phyloP scores from a whole-genome alignment of 2,113 vertebrate species.

The Pandion haliaetus region DNA sequence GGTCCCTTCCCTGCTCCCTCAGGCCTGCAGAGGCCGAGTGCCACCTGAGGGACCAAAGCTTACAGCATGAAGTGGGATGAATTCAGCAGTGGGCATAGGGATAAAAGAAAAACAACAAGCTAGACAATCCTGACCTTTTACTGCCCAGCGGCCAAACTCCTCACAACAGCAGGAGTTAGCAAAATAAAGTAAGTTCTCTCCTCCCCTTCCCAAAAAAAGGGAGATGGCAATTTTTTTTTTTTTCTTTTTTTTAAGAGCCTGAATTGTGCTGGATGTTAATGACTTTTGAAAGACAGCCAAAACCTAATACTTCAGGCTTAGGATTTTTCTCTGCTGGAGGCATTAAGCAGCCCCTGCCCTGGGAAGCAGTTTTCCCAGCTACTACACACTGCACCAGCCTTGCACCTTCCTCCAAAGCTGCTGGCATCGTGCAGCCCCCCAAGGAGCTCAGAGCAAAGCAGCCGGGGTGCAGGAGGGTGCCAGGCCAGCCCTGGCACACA shows the following conservation, averaged over 20 bases:
- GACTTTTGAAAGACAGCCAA: background rate
- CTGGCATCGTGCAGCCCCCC: background rate
- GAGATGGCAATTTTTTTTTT: too few relatives aligned
- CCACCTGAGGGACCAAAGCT: background rate
- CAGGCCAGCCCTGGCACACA: background rate
- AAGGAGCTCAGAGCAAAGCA: background rate
- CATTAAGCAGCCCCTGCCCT: rapidly evolving
- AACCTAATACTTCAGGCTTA: background rate
- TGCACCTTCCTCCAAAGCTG: background rate
- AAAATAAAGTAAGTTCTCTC: background rate
- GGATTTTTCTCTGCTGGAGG: background rate
- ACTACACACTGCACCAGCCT: background rate
- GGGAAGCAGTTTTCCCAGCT: background rate
- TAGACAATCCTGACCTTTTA: background rate
- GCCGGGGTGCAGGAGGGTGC: background rate
- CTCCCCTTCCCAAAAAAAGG: background rate
- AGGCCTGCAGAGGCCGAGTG: rapidly evolving
- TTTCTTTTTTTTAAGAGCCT: background rate
- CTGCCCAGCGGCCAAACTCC: background rate
- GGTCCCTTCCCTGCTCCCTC: background rate
- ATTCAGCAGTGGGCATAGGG: too few relatives aligned
- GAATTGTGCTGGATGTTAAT: background rate
- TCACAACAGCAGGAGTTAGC: background rate
- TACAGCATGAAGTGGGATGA: background rate
- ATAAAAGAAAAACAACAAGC: background rate